Conservation (phyloP, 2,888 invertebrate species). For the Dasysyrphus tricinctus region DNA sequence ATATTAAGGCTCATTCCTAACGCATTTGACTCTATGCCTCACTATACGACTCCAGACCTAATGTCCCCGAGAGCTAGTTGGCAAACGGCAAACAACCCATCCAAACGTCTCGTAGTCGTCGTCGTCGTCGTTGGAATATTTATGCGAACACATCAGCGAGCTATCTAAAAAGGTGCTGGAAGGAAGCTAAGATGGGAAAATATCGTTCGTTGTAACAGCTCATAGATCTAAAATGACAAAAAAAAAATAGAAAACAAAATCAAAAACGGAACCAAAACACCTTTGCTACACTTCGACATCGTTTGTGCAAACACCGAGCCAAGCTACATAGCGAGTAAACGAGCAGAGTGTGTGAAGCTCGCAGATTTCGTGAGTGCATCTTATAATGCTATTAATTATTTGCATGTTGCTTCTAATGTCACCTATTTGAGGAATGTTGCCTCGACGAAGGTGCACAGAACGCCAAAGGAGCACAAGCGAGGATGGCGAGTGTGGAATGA, state of each 20-base stretch:
- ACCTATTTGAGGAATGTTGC: constrained; percentile 77
- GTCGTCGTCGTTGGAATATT: constrained; percentile 57
- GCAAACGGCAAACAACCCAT: constrained; percentile 52
- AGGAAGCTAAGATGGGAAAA: constrained; percentile 69
- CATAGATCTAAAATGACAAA: constrained; percentile 59
- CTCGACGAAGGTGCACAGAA: constrained; percentile 39
- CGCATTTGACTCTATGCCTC: constrained; percentile 13
- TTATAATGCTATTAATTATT: constrained; percentile 84
- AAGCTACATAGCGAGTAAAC: constrained; percentile 44
- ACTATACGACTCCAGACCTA: constrained; percentile 5
- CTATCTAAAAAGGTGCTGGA: constrained; percentile 54
- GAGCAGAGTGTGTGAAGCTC: constrained; percentile 77
- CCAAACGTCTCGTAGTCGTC: constrained; percentile 33
- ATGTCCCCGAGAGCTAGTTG: constrained; percentile 44
- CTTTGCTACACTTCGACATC: constrained; percentile 73
- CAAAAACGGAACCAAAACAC: constrained; percentile 39
- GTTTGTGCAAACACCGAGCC: constrained; percentile 70
- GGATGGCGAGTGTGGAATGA: constrained; percentile 48
- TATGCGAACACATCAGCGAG: constrained; percentile 66
- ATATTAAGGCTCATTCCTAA: constrained; percentile 34
- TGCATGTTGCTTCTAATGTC: constrained; percentile 83
- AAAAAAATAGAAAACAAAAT: constrained; percentile 20
- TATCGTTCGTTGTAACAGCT: constrained; percentile 72
- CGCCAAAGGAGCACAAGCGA: constrained; percentile 45
- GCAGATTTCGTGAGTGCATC: constrained; percentile 83